A percentile compares a stretch with the other conserved stretches of the same genome.
Conservation (phyloP, 2,888 invertebrate species). For the Chalcosyrphus nemorum region DNA sequence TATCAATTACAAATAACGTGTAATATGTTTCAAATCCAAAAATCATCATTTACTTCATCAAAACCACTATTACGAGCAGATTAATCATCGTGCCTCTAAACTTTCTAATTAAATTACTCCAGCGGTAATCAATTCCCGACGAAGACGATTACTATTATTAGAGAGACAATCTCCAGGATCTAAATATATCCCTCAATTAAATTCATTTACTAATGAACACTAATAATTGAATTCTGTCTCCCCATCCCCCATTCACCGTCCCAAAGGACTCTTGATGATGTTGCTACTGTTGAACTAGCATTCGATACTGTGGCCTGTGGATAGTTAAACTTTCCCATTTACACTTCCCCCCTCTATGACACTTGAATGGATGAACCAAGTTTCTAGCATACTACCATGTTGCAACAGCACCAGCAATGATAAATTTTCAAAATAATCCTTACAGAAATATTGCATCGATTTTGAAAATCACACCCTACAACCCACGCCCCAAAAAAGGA, state of each 20-base stretch:
- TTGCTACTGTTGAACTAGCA: neutral
- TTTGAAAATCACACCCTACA: conserved; percentile 48
- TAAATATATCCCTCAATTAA: conserved; percentile 64
- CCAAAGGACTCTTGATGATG: conserved; percentile 9
- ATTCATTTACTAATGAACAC: conserved; percentile 62
- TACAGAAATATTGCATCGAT: conserved; percentile 54
- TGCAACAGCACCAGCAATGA: conserved; percentile 29
- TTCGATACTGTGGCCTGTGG: neutral
- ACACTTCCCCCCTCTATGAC: neutral
- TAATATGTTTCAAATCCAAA: neutral
- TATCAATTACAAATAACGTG: neutral
- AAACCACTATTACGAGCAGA: conserved; percentile 38
- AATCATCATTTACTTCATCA: conserved; percentile 14
- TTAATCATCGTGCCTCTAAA: conserved; percentile 46
- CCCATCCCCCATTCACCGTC: neutral
- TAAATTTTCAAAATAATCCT: conserved; percentile 59
- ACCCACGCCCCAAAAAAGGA: neutral
- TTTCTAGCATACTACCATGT: neutral
- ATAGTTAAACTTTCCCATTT: conserved; percentile 8
- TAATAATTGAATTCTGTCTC: conserved; percentile 54
- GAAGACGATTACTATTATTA: conserved; percentile 58
- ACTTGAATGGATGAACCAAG: neutral
- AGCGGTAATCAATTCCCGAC: conserved; percentile 51
- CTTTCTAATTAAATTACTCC: conserved; percentile 62
- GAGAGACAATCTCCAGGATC: conserved; percentile 54